Evolutionary conservation across 2,113 vertebrate genomes (phyloP).

Genomic region (Nestor notabilis): DNA sequence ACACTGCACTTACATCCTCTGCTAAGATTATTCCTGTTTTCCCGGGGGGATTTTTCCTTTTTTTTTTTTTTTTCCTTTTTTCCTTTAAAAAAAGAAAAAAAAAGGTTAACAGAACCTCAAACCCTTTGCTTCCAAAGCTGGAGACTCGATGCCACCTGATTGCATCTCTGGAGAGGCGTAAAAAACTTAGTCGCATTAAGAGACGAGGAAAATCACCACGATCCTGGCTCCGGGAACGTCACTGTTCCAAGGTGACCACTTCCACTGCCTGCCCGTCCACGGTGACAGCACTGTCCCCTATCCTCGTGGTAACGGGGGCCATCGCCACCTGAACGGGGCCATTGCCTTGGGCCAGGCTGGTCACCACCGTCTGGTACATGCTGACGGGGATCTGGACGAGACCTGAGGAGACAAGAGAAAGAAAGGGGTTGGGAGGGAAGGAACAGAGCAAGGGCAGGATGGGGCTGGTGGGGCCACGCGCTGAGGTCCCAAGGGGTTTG

Average conservation of each 20-base stretch:
- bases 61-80: neutral
- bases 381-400: constrained; percentile 97
- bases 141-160: constrained; percentile 73
- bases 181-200: neutral
- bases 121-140: constrained; percentile 62
- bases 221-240: constrained; percentile 42
- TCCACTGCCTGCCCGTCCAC: constrained; percentile 96
- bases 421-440: accelerated
- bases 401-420: constrained; percentile 71
- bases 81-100: neutral
- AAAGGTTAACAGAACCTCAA: constrained; percentile 30
- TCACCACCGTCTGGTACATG: constrained; percentile 99
- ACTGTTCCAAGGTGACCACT: constrained; percentile 96
- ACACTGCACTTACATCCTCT: neutral
- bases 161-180: constrained; percentile 72
- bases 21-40: neutral
- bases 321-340: constrained; percentile 97
- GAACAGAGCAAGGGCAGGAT: accelerated
- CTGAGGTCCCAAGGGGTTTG: accelerated
- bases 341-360: constrained; percentile 96
- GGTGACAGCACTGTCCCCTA: constrained; percentile 91
- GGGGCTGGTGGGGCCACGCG: accelerated
- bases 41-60: neutral
- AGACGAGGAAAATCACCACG: neutral
- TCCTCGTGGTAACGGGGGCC: constrained; percentile 92